Evolutionary conservation across 2,113 vertebrate species (phyloP).

Genomic region (Crocuta crocuta): DNA sequence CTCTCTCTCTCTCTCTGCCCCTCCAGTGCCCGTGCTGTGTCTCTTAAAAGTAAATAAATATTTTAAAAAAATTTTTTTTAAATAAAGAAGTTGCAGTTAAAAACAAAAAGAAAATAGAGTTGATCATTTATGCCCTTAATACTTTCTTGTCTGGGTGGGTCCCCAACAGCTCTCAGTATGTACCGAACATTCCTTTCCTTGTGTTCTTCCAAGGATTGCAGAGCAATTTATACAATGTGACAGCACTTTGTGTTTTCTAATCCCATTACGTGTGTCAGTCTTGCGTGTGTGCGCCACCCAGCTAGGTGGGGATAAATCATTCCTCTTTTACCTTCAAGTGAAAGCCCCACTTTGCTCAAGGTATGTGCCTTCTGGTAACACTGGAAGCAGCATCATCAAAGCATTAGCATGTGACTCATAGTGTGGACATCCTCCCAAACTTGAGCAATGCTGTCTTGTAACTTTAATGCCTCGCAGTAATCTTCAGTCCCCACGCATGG

Average conservation of each 20-base stretch:
- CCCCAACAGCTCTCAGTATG: too few relatives aligned
- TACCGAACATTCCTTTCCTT: neutral
- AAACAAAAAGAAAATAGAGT: neutral
- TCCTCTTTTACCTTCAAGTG: neutral
- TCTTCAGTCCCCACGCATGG: rapidly evolving
- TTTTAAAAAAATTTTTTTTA: too few relatives aligned
- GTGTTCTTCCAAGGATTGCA: neutral
- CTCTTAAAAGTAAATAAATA: too few relatives aligned
- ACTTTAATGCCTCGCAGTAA: neutral
- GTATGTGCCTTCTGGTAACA: neutral
- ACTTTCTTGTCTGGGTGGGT: neutral
- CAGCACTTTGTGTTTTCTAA: neutral
- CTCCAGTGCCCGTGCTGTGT: too few relatives aligned
- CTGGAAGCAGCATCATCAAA: neutral
- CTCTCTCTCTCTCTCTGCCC: too few relatives aligned
- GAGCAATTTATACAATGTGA: too few relatives aligned
- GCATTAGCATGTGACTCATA: neutral
- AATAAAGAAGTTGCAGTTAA: too few relatives aligned
- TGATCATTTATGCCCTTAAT: neutral
- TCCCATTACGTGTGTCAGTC: too few relatives aligned
- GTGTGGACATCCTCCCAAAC: neutral
- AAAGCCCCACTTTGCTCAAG: neutral
- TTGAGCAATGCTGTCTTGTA: rapidly evolving
- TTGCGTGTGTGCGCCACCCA: neutral
- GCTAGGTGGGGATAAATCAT: neutral